Evolutionary conservation across 2,797 vertebrate genomes (phyloP).

Genomic region (Pogonophryne albipinna): DNA sequence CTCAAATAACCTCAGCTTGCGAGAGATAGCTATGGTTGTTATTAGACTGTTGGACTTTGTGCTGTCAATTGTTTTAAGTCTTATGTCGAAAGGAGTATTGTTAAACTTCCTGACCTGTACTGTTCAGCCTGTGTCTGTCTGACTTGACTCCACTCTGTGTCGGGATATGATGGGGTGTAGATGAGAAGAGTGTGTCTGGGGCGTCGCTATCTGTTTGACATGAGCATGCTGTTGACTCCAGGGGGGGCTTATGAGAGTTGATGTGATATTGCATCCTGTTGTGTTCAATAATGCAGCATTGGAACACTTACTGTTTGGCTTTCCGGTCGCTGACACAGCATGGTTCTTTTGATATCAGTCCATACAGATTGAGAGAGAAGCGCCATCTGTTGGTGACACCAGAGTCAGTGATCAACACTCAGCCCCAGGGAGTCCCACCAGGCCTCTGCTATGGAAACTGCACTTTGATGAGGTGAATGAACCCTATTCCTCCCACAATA

Average conservation of each 20-base stretch:
- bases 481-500: not conserved
- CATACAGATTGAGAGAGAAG: slow-evolving; percentile 17
- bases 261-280: slow-evolving; percentile 31
- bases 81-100: not conserved
- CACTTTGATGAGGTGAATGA: slow-evolving; percentile 13
- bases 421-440: slow-evolving; percentile 8
- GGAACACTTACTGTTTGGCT: slow-evolving; percentile 8
- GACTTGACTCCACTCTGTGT: slow-evolving; percentile 52
- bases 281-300: slow-evolving; percentile 39
- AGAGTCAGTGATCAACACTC: slow-evolving; percentile 20
- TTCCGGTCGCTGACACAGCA: not conserved
- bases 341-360: slow-evolving; percentile 42
- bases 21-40: no score
- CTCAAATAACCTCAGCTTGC: no score
- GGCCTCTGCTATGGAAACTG: slow-evolving; percentile 39
- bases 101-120: slow-evolving; percentile 57
- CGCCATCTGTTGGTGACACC: slow-evolving; percentile 60
- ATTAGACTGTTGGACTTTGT: no score
- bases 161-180: slow-evolving; percentile 70
- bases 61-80: not conserved
- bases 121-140: not conserved
- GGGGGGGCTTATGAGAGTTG: slow-evolving; percentile 22
- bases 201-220: slow-evolving; percentile 60
- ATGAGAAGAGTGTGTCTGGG: slow-evolving; percentile 70
- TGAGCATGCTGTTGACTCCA: slow-evolving; percentile 42